phyloP scores from a whole-genome alignment of 2,113 vertebrate species.

The Cacatua alba region DNA sequence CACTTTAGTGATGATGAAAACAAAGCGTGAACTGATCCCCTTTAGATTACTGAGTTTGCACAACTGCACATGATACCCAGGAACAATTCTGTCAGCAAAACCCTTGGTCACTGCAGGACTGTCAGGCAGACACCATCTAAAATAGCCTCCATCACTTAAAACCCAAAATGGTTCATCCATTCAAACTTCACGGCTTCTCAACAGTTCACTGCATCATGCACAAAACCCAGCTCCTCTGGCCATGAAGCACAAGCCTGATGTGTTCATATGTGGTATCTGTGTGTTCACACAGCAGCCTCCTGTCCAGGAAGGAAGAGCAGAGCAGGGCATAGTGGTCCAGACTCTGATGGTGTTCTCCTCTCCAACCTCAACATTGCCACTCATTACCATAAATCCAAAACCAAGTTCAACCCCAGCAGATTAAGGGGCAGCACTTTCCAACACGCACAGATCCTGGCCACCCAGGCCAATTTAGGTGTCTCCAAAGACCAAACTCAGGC shows the following conservation, averaged over 20 bases:
- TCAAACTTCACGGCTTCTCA: neutral
- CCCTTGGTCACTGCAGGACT: neutral
- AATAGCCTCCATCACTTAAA: neutral
- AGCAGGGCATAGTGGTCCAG: neutral
- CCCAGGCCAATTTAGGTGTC: neutral
- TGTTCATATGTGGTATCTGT: neutral
- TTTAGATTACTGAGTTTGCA: neutral
- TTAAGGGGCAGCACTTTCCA: neutral
- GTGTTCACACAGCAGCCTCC: accelerated
- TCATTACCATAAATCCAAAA: neutral
- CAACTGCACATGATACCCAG: neutral
- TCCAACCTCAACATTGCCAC: neutral
- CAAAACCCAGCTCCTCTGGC: neutral
- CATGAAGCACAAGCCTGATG: neutral
- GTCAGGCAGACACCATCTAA: neutral
- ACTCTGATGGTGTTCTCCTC: neutral
- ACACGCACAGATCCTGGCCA: neutral
- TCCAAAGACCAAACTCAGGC: neutral
- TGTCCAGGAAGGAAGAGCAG: neutral
- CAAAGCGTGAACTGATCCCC: neutral
- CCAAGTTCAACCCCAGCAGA: neutral
- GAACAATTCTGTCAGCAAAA: neutral
- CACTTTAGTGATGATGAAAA: neutral
- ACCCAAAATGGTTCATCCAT: neutral
- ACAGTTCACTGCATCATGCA: neutral